Evolutionary conservation across 2,113 vertebrate species (phyloP).

Genomic region (Dinomys branickii): DNA sequence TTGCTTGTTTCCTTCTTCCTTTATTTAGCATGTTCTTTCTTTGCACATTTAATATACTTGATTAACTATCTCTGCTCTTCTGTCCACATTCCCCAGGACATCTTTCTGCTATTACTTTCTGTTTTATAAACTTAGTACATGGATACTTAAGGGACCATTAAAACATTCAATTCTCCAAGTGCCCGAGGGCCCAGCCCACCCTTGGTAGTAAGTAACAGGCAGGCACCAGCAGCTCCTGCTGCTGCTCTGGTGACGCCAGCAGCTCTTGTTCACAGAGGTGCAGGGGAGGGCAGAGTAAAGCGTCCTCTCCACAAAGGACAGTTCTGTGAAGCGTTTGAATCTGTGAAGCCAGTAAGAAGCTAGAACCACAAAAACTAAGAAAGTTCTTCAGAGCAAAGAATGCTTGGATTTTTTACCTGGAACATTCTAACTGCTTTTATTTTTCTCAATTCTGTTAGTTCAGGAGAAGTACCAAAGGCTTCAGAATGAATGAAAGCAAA

Average conservation of each 20-base stretch:
- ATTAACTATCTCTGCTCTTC: not conserved
- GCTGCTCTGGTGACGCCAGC: not conserved
- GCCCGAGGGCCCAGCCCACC: not conserved
- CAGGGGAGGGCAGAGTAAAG: not conserved
- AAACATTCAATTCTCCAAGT: not conserved
- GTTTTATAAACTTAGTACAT: not conserved
- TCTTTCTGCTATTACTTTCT: not conserved
- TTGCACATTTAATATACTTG: conserved; percentile 11
- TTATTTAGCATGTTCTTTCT: not conserved
- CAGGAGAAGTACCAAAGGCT: conserved; percentile 23
- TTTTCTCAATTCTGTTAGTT: conserved; percentile 34
- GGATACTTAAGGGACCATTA: not conserved
- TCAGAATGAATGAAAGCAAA: conserved; percentile 55
- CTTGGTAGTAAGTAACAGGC: not conserved
- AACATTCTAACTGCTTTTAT: not conserved
- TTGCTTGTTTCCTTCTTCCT: not conserved
- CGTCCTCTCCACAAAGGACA: not conserved
- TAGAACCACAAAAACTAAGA: not conserved
- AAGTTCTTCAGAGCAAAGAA: not conserved
- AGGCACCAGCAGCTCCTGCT: not conserved
- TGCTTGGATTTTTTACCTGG: not conserved
- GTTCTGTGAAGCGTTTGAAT: not conserved
- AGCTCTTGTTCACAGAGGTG: not conserved
- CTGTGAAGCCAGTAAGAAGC: not conserved
- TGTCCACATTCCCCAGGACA: too few species aligned